Percentiles rank a stretch among this genome's conserved stretches.
phyloP scores from a whole-genome alignment of 2,797 vertebrate genomes.

The Gymnoscopelus microlampas region DNA sequence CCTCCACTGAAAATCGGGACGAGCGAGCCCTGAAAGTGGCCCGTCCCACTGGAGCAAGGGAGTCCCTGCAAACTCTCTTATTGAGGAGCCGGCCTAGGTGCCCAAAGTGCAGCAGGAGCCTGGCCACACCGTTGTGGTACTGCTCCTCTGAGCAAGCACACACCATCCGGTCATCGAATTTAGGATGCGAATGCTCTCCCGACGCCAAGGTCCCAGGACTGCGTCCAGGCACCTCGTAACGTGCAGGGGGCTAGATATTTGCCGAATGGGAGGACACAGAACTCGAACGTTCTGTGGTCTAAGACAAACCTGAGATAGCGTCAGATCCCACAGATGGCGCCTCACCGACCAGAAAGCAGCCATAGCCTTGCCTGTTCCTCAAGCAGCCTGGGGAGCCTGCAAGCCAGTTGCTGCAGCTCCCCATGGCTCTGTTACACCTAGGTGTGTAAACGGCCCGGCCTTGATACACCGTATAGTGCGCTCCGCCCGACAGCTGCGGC shows the following conservation, averaged over 20 bases:
- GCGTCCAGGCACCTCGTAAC: neutral
- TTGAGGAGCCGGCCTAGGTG: neutral
- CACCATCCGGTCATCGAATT: conserved; percentile 7
- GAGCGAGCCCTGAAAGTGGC: too few relatives aligned
- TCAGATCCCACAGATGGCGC: neutral
- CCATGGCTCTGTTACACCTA: too few relatives aligned
- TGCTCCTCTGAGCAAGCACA: neutral
- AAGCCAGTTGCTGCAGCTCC: too few relatives aligned
- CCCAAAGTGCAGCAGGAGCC: neutral
- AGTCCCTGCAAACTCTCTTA: too few relatives aligned
- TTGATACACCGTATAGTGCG: too few relatives aligned
- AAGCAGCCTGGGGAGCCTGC: too few relatives aligned
- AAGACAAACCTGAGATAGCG: neutral
- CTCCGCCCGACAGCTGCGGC: too few relatives aligned
- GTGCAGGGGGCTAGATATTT: neutral
- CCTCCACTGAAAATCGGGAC: too few relatives aligned
- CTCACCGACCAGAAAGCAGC: too few relatives aligned
- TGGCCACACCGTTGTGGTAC: neutral
- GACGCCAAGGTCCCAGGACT: neutral
- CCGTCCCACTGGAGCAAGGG: too few relatives aligned
- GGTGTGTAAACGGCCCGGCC: too few relatives aligned
- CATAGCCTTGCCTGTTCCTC: too few relatives aligned
- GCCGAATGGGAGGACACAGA: conserved; percentile 1
- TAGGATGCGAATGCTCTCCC: neutral
- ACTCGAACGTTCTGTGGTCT: neutral